Base-by-base conservation (phyloP, 2,888 invertebrate genomes). In the Tanytarsus gracilentus region DNA sequence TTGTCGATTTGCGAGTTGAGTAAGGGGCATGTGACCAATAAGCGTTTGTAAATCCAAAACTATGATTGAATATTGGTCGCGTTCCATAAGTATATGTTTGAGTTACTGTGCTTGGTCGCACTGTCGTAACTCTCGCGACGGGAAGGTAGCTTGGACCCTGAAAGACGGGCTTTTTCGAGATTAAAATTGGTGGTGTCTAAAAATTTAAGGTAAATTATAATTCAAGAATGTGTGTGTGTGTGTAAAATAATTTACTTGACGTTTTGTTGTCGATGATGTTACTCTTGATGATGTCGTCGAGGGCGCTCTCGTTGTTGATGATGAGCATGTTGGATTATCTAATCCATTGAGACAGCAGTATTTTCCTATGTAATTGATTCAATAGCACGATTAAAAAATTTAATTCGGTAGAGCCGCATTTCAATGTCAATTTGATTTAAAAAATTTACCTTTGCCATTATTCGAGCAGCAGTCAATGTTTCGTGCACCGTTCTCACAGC, bases 401-500 rank as follows among this genome's bases (percentile, higher is more conserved):
- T n/a, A n/a, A n/a, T n/a, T n/a, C n/a, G n/a, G n/a, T n/a, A n/a
- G n/a, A n/a, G n/a, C n/a, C n/a, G 33, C n/a, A 11, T 23, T 44
- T 44, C 16, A 44, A 21, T 18, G 18, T 8, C 18, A 18, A 44
- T 18, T 44, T 6, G 21, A 44, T 7, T 11, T n/a, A 25, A 14
- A 40, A 11, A 2, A 26, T 7, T 36, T 55, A 55, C 55, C 55
- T 39, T 14, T 39, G 5, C 55, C 55, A 7, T 27, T 27, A 30
- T 55, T 55, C 1, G 7, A 11, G 14, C 55, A 55, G 25, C 55
- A 55, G 16, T 55, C 55, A 26, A 33, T 21, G 39, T 55, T 55
- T 16, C 40, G 14, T 11, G 55, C 55, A 40, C 55, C 55, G 18
- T 55, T 55, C 2, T 21, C 21, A 25, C 53, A 53, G n/a, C 53